A percentile compares a stretch with the other conserved stretches of the same genome.
phyloP scores from a whole-genome alignment of 2,797 vertebrate species.

The Manis crassicaudata region DNA sequence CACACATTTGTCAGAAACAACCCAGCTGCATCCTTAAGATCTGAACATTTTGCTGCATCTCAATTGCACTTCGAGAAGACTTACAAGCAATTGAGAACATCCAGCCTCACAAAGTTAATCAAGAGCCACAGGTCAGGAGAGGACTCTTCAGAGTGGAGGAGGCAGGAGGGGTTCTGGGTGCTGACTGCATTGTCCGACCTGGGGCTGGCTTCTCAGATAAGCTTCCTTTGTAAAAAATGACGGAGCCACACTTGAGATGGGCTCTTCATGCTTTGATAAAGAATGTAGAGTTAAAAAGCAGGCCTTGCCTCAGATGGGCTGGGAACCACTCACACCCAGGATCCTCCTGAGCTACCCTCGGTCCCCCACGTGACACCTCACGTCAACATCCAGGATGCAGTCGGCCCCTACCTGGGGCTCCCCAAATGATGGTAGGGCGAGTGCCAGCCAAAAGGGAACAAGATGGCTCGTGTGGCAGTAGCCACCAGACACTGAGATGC shows the following conservation, averaged over 20 bases:
- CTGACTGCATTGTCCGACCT: background rate
- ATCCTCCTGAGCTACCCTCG: too few species aligned
- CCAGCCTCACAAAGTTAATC: background rate
- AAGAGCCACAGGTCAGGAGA: background rate
- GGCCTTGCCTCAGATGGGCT: background rate
- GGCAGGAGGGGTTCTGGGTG: fast-evolving
- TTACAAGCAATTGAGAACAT: background rate
- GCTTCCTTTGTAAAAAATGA: background rate
- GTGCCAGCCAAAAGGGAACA: fast-evolving
- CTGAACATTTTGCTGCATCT: background rate
- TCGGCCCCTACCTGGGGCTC: background rate
- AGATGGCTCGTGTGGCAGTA: fast-evolving
- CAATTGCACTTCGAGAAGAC: too few species aligned
- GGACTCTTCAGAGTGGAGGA: background rate
- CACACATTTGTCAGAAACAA: background rate
- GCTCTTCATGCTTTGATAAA: fast-evolving
- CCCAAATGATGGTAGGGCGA: fast-evolving
- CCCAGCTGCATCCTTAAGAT: background rate
- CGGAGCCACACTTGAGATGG: fast-evolving
- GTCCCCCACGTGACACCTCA: fast-evolving
- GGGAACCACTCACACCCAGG: fast-evolving
- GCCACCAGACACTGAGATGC: fast-evolving
- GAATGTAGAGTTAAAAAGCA: background rate
- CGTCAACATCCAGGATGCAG: fast-evolving
- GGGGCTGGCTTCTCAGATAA: fast-evolving